Evolutionary conservation across 2,888 invertebrate species (phyloP), one percentile per base, ranked within the genome.

Genomic region (Hanleya hanleyi): DNA sequence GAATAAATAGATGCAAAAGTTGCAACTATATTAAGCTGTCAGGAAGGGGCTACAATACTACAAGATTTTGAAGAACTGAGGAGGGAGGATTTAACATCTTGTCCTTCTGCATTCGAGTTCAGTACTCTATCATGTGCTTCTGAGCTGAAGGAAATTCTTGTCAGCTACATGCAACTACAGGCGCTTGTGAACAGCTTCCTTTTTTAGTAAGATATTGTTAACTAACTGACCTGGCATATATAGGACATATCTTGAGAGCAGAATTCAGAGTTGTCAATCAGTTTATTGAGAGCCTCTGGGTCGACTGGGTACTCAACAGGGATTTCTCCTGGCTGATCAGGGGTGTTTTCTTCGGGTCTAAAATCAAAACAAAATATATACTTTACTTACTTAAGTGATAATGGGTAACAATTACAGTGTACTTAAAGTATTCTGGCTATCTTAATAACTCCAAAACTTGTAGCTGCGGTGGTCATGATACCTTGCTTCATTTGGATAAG

Each of bases 191-290:
- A n/a, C n/a, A n/a, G n/a, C n/a, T n/a, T n/a, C n/a, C n/a, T n/a
- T n/a, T n/a, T n/a, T n/a, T n/a, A n/a, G n/a, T n/a, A n/a, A n/a
- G n/a, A n/a, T n/a, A n/a, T n/a, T n/a, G n/a, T n/a, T n/a, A n/a
- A n/a, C n/a, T 2, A 29, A 66, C 66, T 12, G n/a, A 66, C 66
- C 22, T 38, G 37, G 41, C 66, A 66, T 1, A 26, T 41, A 38
- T 38, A 66, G 6, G 37, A 37, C 29, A 66, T 38, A 18, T 66
- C 37, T 32, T 66, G 66, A 36, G 66, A 37, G 41, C 66, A 66
- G 66, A 66, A 66, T 41, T 37, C 18, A 29, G 66, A 66, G 15
- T n/a, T 18, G 9, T 38, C 41, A 4, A 33, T 66, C 5, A 66
- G 38, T 29, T 36, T 38, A 22, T 66, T 37, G 9, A 66, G n/a